Evolutionary conservation across 2,113 vertebrate genomes (phyloP).

Genomic region (Acrocephalus kingi): DNA sequence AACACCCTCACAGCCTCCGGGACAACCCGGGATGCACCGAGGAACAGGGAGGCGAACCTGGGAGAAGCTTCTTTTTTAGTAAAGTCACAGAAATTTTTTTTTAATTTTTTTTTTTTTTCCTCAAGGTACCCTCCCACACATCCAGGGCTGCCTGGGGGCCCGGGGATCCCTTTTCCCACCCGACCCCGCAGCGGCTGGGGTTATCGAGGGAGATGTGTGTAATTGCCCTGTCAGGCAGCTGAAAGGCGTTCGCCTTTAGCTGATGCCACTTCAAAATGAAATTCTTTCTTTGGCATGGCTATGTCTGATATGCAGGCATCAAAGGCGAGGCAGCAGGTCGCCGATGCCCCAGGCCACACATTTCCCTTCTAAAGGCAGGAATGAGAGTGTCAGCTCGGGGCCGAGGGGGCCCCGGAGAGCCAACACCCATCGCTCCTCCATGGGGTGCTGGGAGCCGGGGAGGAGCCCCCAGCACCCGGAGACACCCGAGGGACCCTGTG

Average conservation of each 20-base stretch:
- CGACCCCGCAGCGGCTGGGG: slow-evolving; percentile 12
- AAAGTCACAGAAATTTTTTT: not conserved
- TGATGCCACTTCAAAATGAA: slow-evolving; percentile 88
- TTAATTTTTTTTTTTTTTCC: not conserved
- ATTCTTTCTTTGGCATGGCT: slow-evolving; percentile 81
- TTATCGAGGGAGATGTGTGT: slow-evolving; percentile 75
- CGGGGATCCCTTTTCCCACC: not conserved
- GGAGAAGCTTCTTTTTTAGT: not conserved
- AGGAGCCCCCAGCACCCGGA: not conserved
- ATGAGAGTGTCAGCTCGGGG: slow-evolving; percentile 44
- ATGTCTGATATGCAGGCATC: slow-evolving; percentile 84
- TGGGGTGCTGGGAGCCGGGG: not conserved
- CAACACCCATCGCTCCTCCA: not conserved
- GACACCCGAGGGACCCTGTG: rapidly evolving
- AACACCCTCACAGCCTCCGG: not conserved
- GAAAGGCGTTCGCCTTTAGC: slow-evolving; percentile 75
- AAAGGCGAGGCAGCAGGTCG: slow-evolving; percentile 79
- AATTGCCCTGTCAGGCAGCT: slow-evolving; percentile 84
- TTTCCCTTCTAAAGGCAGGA: slow-evolving; percentile 68
- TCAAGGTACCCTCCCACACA: not conserved
- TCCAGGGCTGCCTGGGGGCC: not conserved
- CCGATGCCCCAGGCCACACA: slow-evolving; percentile 70
- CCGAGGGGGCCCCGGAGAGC: not conserved
- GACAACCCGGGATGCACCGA: not conserved
- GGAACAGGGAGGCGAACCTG: rapidly evolving